phyloP scores from a whole-genome alignment of 2,888 invertebrate genomes.

The Sphaeridia pumilis region DNA sequence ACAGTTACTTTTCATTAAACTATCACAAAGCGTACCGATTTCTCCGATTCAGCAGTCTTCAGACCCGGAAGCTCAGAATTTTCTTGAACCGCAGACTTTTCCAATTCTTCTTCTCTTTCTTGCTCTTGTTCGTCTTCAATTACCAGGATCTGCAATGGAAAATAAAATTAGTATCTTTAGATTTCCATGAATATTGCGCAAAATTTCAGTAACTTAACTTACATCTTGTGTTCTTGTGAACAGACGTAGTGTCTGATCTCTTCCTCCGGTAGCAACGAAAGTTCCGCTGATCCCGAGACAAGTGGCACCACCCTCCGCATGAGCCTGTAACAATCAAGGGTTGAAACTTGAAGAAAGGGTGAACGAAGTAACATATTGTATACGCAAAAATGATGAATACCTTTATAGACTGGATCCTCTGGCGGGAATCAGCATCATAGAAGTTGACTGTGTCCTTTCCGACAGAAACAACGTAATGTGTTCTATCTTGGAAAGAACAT shows the following conservation, averaged over 20 bases:
- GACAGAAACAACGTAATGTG: slow-evolving; percentile 85
- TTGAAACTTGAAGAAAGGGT: neutral
- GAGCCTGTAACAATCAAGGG: slow-evolving; percentile 17
- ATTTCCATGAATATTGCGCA: neutral
- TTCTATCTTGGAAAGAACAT: slow-evolving; percentile 75
- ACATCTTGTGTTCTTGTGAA: slow-evolving; percentile 48
- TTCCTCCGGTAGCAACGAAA: slow-evolving; percentile 46
- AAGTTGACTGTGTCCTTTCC: slow-evolving; percentile 92
- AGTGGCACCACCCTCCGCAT: slow-evolving; percentile 33
- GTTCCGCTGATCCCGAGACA: slow-evolving; percentile 53
- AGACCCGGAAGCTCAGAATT: slow-evolving; percentile 54
- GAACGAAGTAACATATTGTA: neutral
- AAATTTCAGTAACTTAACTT: slow-evolving; percentile 2
- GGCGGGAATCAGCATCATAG: slow-evolving; percentile 90
- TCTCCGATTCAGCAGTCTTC: slow-evolving; percentile 76
- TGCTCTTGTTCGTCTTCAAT: slow-evolving; percentile 81
- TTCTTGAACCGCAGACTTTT: slow-evolving; percentile 48
- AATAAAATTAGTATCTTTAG: slow-evolving; percentile 1
- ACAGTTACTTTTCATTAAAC: slow-evolving; percentile 8
- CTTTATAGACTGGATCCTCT: slow-evolving; percentile 76
- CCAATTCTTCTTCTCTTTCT: slow-evolving; percentile 59
- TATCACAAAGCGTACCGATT: slow-evolving; percentile 53
- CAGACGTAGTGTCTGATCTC: slow-evolving; percentile 47
- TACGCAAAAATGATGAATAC: slow-evolving; percentile 42
- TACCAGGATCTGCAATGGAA: slow-evolving; percentile 75